A percentile compares a stretch with the other conserved stretches of the same genome.
These are phyloP conservation scores for Danio jaintianensis DNA, from an alignment of 2,797 vertebrate species.

Conservation along the genomic window DNA sequence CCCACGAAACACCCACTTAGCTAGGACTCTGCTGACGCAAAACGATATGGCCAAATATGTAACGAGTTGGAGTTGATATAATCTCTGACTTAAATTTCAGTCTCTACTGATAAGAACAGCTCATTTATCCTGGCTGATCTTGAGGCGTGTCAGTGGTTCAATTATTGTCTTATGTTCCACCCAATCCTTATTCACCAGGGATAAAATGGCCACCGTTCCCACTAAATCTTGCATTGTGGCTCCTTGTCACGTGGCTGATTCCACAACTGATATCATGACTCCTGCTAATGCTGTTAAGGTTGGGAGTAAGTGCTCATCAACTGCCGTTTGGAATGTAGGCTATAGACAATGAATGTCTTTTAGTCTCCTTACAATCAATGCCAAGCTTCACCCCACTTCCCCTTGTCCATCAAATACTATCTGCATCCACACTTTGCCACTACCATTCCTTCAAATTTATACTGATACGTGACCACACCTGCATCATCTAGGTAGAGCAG, in stretches of 20 bases:
- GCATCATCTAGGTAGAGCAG: slow-evolving; percentile 94
- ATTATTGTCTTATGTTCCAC: slow-evolving; percentile 45
- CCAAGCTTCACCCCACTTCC: slow-evolving; percentile 27
- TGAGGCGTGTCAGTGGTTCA: slow-evolving; percentile 39
- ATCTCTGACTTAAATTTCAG: slow-evolving; percentile 36
- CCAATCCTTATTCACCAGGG: slow-evolving; percentile 22
- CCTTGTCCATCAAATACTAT: slow-evolving; percentile 77
- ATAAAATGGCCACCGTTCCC: slow-evolving; percentile 11
- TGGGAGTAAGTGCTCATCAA: slow-evolving; percentile 24
- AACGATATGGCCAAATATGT: slow-evolving; percentile 30
- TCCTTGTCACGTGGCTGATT: slow-evolving; percentile 4
- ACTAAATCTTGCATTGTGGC: slow-evolving; percentile 24
- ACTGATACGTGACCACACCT: slow-evolving; percentile 97
- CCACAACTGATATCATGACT: slow-evolving; percentile 6
- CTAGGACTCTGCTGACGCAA: slow-evolving; percentile 29
- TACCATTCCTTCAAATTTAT: slow-evolving; percentile 97
- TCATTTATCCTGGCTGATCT: slow-evolving; percentile 30
- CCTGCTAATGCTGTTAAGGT: slow-evolving; percentile 6
- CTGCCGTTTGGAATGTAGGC: slow-evolving; percentile 1
- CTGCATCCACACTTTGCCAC: slow-evolving; percentile 97
- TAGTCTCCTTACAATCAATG: slow-evolving; percentile 43
- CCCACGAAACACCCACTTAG: slow-evolving; percentile 39
- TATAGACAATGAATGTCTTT: slow-evolving; percentile 26
- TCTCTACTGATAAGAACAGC: slow-evolving; percentile 44
- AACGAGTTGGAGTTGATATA: slow-evolving; percentile 17